These are phyloP conservation scores for Spheniscus humboldti DNA, from an alignment of 2,797 vertebrate species.

Conservation along the genomic window DNA sequence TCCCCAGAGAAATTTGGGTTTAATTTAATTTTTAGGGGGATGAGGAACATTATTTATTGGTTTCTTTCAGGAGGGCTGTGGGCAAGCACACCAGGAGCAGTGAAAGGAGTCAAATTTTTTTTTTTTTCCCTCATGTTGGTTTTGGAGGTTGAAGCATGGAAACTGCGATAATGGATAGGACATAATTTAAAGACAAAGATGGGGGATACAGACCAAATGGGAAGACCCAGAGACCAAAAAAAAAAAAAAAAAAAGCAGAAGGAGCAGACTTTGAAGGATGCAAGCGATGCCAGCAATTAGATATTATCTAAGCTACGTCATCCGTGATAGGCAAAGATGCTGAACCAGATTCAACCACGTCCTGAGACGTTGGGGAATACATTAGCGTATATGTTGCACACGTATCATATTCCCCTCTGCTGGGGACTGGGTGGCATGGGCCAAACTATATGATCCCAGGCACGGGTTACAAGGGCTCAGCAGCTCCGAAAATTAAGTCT, in stretches of 20 bases:
- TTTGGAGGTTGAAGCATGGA: background rate
- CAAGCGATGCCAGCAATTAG: background rate
- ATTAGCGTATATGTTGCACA: fast-evolving
- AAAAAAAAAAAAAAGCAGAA: background rate
- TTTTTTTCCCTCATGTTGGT: background rate
- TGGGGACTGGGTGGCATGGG: background rate
- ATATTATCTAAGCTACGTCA: background rate
- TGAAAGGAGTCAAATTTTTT: background rate
- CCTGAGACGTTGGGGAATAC: background rate
- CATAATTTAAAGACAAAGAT: background rate
- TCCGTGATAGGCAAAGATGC: background rate
- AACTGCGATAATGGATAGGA: background rate
- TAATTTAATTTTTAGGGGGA: slow-evolving; percentile 60
- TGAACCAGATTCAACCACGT: background rate
- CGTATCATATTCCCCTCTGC: background rate
- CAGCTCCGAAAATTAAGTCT: background rate
- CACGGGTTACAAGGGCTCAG: background rate
- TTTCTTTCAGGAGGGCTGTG: slow-evolving; percentile 5
- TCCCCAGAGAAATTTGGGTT: slow-evolving; percentile 48
- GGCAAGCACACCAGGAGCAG: background rate
- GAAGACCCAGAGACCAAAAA: background rate
- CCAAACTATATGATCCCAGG: background rate
- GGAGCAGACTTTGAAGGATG: background rate
- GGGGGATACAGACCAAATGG: background rate
- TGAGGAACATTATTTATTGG: slow-evolving; percentile 38